Conservation (phyloP, 2,797 vertebrate genomes). For the Centroberyx gerrardi region DNA sequence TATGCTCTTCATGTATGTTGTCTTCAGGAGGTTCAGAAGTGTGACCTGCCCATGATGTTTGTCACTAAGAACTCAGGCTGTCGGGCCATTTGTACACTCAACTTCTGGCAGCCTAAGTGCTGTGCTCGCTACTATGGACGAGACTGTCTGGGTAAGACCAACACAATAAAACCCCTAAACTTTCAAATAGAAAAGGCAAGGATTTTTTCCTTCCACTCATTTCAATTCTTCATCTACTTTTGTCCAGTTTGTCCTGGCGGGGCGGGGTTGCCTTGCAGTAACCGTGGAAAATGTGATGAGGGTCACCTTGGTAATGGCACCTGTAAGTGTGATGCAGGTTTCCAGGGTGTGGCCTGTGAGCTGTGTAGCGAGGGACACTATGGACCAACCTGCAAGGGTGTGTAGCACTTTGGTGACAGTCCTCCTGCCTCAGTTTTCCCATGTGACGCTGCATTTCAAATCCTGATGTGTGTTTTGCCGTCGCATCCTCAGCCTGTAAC, state of each 20-base stretch:
- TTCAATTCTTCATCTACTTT: not conserved
- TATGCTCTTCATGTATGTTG: not conserved
- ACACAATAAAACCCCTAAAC: too few relatives aligned
- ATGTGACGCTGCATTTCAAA: too few relatives aligned
- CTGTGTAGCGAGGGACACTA: constrained; percentile 87
- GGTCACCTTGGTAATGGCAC: constrained; percentile 86
- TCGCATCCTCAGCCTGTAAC: constrained; percentile 87
- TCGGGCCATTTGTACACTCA: constrained; percentile 83
- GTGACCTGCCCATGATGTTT: constrained; percentile 61
- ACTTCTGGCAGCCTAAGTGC: constrained; percentile 87
- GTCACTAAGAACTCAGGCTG: constrained; percentile 82
- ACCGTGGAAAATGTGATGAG: constrained; percentile 88
- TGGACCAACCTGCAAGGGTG: constrained; percentile 89
- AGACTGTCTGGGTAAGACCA: constrained; percentile 90
- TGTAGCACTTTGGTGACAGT: not conserved
- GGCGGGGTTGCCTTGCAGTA: constrained; percentile 82
- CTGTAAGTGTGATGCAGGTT: constrained; percentile 88
- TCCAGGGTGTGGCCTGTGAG: constrained; percentile 90
- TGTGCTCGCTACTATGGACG: constrained; percentile 92
- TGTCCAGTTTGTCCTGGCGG: constrained; percentile 92
- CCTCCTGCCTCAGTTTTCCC: not conserved
- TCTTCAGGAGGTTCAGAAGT: constrained; percentile 71
- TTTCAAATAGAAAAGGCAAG: too few relatives aligned
- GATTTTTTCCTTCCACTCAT: not conserved
- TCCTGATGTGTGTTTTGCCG: not conserved